A percentile compares a stretch with the other conserved stretches of the same genome.
Evolutionary conservation across 2,888 invertebrate species (phyloP).

Genomic region (Linnaemya tessellans): DNA sequence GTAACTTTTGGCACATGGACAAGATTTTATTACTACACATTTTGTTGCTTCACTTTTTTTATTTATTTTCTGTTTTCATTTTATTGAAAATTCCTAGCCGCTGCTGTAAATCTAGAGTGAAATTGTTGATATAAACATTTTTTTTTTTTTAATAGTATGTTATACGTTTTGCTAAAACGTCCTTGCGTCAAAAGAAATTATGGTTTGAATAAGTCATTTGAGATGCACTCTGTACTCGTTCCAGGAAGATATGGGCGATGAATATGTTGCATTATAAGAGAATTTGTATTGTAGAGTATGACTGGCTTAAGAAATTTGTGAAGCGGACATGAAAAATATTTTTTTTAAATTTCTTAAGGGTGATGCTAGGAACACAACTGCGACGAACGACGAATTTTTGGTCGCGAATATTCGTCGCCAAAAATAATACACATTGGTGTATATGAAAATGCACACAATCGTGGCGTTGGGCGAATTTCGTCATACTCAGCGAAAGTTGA

Average conservation of each 20-base stretch:
- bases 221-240: not conserved
- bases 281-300: no score
- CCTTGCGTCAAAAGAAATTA: slow-evolving; percentile 37
- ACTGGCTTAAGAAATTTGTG: not conserved
- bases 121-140: slow-evolving; percentile 34
- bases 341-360: no score
- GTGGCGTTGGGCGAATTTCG: no score
- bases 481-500: no score
- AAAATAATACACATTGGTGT: no score
- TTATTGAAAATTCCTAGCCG: not conserved
- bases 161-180: slow-evolving; percentile 38
- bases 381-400: no score
- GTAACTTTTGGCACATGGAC: slow-evolving; percentile 68
- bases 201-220: not conserved
- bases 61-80: slow-evolving; percentile 11
- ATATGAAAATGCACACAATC: no score
- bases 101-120: slow-evolving; percentile 28
- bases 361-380: no score
- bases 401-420: no score
- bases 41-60: not conserved
- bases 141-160: slow-evolving; percentile 30
- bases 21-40: slow-evolving; percentile 52
- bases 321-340: no score
- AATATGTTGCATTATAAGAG: not conserved
- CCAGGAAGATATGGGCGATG: not conserved